Base-by-base conservation (phyloP, 92 coral and sea anemone species). In the Phenganax marumi region DNA sequence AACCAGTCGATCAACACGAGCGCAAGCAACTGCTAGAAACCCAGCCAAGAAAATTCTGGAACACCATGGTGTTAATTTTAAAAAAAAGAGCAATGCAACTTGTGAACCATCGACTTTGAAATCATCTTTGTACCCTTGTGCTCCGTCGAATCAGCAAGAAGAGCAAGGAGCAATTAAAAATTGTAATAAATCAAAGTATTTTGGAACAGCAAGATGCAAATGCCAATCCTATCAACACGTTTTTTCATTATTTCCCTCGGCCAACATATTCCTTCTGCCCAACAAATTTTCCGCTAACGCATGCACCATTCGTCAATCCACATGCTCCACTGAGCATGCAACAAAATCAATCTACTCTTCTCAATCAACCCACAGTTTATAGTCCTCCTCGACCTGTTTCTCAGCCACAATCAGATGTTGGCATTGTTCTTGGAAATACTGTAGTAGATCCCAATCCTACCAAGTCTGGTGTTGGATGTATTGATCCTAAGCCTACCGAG, bases 101-200 rank as follows among this genome's bases (percentile, higher is more conserved):
- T 33, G 43, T 33, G 7, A 2, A 56, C 21, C 63, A 14, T 1
- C 63, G 7, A 21, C 21, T 56, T 56, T 8, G 21, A 21, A 14
- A 56, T 56, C 63, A 21, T 56, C 63, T 56, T 33, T 65, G 72
- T 65, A 65, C 8, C 72, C 23, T 33, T 65, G 72, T 65, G 72
- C 24, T 22, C 6, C 6, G 12, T 69, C 50, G 24, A 69, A 69
- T 12, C 12, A 69, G 13, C 50, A 26, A 21, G 50, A 69, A 11
- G 47, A 21, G 75, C 50, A 69, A 69, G 75, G 8, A n/a, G 14
- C 75, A 69, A 43, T 50, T 69, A 69, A 69, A 69, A 69, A 24
- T 69, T 7, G 75, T 69, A 24, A 0, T 69, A 33, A 69, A 69
- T 69, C 75, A 69, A 69, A 69, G 75, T 19, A 19, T 24, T 25